Evolutionary conservation across 2,113 vertebrate genomes (phyloP).

Genomic region (Chionis minor): DNA sequence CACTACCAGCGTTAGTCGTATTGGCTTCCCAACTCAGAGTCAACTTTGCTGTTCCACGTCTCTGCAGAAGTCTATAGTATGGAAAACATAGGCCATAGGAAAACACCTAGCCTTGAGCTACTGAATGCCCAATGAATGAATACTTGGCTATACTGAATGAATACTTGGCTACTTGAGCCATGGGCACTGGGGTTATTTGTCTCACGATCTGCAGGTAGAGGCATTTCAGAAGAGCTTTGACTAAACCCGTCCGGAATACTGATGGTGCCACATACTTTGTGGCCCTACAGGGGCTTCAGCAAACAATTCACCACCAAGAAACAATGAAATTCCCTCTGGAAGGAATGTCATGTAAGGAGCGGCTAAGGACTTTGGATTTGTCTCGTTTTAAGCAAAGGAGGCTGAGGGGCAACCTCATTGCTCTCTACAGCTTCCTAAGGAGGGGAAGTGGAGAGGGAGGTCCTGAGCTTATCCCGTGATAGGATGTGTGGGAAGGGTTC

Average conservation of each 20-base stretch:
- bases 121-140: background rate
- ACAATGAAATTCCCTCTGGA: background rate
- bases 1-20: background rate
- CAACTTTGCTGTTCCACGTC: background rate
- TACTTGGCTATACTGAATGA: too few relatives aligned
- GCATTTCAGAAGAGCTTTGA: background rate
- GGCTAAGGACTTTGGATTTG: background rate
- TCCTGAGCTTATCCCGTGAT: background rate
- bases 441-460: background rate
- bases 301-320: background rate
- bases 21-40: background rate
- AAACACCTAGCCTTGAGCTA: background rate
- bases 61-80: background rate
- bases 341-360: background rate
- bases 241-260: background rate
- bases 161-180: too few relatives aligned
- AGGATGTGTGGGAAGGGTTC: background rate
- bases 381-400: background rate
- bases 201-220: background rate
- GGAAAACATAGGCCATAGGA: background rate
- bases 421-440: background rate
- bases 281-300: background rate
- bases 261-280: background rate
- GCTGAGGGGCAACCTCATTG: background rate
- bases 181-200: background rate